Conservation (phyloP, 2,888 invertebrate species). For the Blastobasis lacticolella region DNA sequence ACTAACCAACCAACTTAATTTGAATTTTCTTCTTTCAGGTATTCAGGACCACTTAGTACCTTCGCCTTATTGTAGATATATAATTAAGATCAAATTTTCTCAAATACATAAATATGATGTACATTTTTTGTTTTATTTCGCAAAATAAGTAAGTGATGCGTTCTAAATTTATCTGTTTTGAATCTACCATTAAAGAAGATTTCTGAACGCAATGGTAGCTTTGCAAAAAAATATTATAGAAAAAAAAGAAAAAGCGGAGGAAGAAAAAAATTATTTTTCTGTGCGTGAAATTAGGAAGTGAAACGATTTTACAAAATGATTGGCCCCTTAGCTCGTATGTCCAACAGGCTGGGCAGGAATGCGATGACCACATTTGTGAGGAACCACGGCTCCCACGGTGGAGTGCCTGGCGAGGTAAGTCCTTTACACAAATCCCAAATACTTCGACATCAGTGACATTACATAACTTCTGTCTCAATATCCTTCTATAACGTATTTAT, state of each 20-base stretch:
- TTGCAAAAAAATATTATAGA: conserved; percentile 18
- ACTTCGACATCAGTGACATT: conserved; percentile 46
- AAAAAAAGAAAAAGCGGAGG: conserved; percentile 6
- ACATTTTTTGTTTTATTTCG: conserved; percentile 14
- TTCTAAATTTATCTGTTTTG: conserved; percentile 18
- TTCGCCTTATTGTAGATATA: conserved; percentile 7
- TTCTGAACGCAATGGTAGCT: conserved; percentile 42
- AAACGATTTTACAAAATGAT: conserved; percentile 41
- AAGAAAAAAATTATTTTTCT: conserved; percentile 24
- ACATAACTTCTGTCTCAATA: conserved; percentile 10
- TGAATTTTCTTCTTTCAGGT: conserved; percentile 15
- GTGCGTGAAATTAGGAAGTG: conserved; percentile 2
- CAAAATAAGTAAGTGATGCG: conserved; percentile 25
- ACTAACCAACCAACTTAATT: no score
- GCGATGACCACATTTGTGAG: conserved; percentile 57
- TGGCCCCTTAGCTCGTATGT: conserved; percentile 50
- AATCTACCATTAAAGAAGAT: conserved; percentile 12
- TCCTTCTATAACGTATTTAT: conserved; percentile 8
- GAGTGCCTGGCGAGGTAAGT: conserved; percentile 66
- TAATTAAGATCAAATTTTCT: conserved; percentile 6
- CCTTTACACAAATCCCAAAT: conserved; percentile 25
- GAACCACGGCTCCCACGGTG: conserved; percentile 52
- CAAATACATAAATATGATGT: conserved; percentile 15
- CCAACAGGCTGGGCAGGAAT: conserved; percentile 57
- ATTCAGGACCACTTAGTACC: not conserved